phyloP scores from a whole-genome alignment of 2,113 vertebrate genomes.

The Engraulis encrasicolus region DNA sequence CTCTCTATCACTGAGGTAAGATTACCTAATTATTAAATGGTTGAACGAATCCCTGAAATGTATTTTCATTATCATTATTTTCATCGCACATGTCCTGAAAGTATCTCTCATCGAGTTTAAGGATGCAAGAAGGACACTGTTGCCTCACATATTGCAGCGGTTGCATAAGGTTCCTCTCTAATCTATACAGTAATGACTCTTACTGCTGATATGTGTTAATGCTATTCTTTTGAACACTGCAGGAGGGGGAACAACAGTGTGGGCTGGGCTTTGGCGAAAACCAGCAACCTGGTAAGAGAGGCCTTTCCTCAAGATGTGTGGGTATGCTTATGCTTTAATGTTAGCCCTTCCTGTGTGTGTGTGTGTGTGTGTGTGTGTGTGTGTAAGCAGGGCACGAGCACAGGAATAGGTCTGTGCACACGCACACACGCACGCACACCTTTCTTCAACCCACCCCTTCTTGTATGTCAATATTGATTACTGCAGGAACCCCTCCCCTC shows the following conservation, averaged over 20 bases:
- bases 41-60: too few species aligned
- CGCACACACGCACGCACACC: not conserved
- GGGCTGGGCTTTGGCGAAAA: not conserved
- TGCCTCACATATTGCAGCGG: not conserved
- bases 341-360: too few species aligned
- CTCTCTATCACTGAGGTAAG: not conserved
- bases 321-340: too few species aligned
- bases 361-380: not conserved
- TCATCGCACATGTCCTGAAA: not conserved
- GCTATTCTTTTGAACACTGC: not conserved
- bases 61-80: too few species aligned
- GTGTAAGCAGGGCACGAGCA: not conserved
- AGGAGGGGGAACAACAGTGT: not conserved
- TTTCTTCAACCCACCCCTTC: too few species aligned
- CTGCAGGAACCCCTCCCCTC: not conserved
- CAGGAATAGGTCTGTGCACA: too few species aligned
- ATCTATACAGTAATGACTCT: not conserved
- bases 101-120: too few species aligned
- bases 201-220: not conserved
- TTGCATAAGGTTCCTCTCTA: not conserved
- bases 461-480: not conserved
- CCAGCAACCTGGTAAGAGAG: not conserved
- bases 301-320: not conserved
- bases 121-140: slow-evolving; percentile 3
- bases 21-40: not conserved